Evolutionary conservation across 2,797 vertebrate genomes (phyloP).

Genomic region (Antrozous pallidus): DNA sequence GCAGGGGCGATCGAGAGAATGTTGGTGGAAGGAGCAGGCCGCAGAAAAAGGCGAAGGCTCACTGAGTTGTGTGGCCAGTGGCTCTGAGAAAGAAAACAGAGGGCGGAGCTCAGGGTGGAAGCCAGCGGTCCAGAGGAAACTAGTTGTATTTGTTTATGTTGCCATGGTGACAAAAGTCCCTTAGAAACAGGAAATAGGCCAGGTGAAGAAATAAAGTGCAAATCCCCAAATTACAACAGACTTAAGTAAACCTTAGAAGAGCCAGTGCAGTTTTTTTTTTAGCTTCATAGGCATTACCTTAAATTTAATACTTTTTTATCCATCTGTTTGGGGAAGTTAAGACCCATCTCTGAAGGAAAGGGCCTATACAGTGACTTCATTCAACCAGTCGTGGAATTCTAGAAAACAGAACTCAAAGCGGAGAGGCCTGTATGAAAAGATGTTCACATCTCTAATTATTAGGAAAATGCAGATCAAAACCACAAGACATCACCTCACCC

Average conservation of each 20-base stretch:
- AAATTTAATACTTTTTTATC: background rate
- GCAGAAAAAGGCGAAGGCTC: background rate
- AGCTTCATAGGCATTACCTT: background rate
- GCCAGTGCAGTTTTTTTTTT: background rate
- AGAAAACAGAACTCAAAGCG: background rate
- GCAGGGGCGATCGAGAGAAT: background rate
- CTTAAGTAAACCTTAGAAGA: background rate
- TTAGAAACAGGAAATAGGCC: constrained; percentile 64
- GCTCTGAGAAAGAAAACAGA: background rate
- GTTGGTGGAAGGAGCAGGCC: too few relatives aligned
- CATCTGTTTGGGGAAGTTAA: background rate
- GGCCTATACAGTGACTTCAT: background rate
- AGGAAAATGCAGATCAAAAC: background rate
- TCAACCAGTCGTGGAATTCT: background rate
- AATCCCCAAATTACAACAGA: constrained; percentile 16
- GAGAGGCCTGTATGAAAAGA: background rate
- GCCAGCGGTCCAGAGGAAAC: background rate
- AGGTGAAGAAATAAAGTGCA: constrained; percentile 53
- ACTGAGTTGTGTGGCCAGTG: background rate
- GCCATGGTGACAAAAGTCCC: constrained; percentile 39
- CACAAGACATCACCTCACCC: background rate
- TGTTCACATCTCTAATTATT: background rate
- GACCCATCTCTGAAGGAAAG: background rate
- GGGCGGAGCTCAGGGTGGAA: background rate
- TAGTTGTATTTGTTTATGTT: constrained; percentile 49